Evolutionary conservation across 2,113 vertebrate species (phyloP).

Genomic region (Hipposideros armiger): DNA sequence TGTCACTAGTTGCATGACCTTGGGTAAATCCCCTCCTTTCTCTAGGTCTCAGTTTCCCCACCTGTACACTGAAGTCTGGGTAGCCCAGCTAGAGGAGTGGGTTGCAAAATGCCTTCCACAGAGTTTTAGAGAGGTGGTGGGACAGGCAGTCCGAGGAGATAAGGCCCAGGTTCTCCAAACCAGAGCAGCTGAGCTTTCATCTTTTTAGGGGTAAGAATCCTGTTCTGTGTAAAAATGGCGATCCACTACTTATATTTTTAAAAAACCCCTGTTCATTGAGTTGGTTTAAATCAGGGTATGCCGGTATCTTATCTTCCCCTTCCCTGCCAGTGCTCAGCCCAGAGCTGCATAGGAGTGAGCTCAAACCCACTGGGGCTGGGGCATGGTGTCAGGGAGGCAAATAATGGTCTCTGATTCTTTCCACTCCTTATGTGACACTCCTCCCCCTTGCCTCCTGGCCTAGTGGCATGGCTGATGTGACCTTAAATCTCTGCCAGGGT

Average conservation of each 20-base stretch:
- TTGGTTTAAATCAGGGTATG: neutral
- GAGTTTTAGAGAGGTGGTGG: neutral
- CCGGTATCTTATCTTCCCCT: neutral
- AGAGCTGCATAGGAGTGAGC: neutral
- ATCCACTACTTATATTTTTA: neutral
- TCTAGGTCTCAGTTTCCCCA: neutral
- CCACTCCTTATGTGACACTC: neutral
- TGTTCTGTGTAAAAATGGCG: neutral
- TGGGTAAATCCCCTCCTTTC: neutral
- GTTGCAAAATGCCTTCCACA: neutral
- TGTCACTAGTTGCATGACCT: neutral
- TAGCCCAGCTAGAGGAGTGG: neutral
- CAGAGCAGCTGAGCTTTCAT: neutral
- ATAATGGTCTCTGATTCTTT: neutral
- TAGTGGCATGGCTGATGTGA: neutral
- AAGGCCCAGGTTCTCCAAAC: neutral
- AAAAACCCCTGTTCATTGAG: neutral
- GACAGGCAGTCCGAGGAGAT: no score
- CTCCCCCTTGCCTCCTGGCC: neutral
- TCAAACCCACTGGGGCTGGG: neutral
- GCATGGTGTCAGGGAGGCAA: neutral
- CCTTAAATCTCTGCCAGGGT: neutral
- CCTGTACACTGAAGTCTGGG: neutral
- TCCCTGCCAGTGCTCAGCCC: neutral
- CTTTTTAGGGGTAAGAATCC: neutral